These are phyloP conservation scores for Bucco capensis DNA, from an alignment of 2,113 vertebrate genomes.

Conservation along the genomic window DNA sequence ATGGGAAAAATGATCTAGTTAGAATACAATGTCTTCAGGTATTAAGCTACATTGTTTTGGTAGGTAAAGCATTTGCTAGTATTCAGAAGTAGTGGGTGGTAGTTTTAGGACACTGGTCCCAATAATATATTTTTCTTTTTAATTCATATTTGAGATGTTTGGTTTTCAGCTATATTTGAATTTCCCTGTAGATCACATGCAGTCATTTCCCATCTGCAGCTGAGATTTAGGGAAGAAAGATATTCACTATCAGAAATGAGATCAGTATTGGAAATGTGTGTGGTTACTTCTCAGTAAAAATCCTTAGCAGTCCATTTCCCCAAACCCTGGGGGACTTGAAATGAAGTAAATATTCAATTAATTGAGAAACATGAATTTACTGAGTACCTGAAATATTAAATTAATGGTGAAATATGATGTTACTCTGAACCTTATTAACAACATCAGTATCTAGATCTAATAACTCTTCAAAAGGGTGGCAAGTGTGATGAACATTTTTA, in stretches of 20 bases:
- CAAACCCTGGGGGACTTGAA: neutral
- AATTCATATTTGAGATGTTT: neutral
- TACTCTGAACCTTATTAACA: neutral
- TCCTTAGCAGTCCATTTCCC: neutral
- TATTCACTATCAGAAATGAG: neutral
- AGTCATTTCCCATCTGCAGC: neutral
- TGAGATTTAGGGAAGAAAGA: neutral
- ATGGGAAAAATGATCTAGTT: neutral
- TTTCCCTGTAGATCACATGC: neutral
- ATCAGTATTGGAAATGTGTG: neutral
- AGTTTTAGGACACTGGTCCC: neutral
- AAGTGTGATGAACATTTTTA: neutral
- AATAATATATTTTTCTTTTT: neutral
- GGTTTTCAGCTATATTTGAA: neutral
- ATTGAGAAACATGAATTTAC: neutral
- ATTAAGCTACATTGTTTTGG: neutral
- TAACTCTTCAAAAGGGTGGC: neutral
- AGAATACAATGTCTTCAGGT: neutral
- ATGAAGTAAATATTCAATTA: neutral
- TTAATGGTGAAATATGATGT: neutral
- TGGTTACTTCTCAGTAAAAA: neutral
- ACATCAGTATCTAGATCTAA: neutral
- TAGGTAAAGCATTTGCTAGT: neutral
- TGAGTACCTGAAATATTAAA: neutral
- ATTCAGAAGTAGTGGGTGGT: fast-evolving